Evolutionary conservation across 2,888 invertebrate genomes (phyloP).

Genomic region (Scaptomyza caliginosa): DNA sequence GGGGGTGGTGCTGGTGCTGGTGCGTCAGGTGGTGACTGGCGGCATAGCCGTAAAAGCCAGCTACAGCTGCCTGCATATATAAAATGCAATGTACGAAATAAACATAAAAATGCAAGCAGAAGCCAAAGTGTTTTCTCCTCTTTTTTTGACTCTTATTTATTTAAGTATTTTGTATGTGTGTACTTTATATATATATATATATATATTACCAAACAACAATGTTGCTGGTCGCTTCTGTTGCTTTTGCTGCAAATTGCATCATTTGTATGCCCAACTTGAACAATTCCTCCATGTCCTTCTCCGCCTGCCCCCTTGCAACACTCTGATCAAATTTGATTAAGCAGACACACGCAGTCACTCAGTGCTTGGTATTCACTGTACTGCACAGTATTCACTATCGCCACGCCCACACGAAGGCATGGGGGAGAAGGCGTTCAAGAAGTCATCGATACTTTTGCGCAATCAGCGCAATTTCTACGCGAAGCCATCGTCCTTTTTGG

Average conservation of each 20-base stretch:
- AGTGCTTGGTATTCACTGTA: constrained; percentile 8
- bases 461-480: constrained; percentile 72
- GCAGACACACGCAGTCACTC: constrained; percentile 34
- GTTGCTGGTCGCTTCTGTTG: constrained; percentile 38
- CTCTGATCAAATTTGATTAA: constrained; percentile 51
- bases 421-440: constrained; percentile 43
- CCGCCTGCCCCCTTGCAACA: no score
- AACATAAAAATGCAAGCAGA: constrained; percentile 55
- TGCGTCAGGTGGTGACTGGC: constrained; percentile 10
- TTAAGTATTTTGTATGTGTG: constrained; percentile 46
- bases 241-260: constrained; percentile 66
- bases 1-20: constrained; percentile 25
- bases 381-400: constrained; percentile 8
- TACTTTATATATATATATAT: constrained; percentile 18
- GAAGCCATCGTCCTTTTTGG: constrained; percentile 25
- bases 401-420: constrained; percentile 41
- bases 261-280: constrained; percentile 59
- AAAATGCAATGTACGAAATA: constrained; percentile 52
- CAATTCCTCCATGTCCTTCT: background rate
- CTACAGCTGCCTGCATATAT: constrained; percentile 31
- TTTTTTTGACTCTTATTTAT: constrained; percentile 53
- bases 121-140: constrained; percentile 5
- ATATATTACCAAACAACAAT: constrained; percentile 49
- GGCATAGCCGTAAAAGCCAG: constrained; percentile 52
- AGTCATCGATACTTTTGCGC: constrained; percentile 81